Base-by-base conservation (phyloP, 2,888 invertebrate species). In the Cephus spinipes region DNA sequence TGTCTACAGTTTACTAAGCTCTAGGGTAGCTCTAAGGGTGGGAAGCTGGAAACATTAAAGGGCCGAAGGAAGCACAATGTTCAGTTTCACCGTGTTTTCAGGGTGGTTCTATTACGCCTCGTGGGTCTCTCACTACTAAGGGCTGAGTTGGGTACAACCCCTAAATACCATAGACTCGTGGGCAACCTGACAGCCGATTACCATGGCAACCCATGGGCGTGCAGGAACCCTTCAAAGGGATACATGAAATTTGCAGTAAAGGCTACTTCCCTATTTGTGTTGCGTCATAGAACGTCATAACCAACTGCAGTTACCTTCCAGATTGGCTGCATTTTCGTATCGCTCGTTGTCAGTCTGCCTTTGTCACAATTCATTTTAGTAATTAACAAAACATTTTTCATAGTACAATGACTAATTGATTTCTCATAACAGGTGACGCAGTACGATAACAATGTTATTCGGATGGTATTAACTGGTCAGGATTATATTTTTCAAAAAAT, bases 121-220 rank as follows among this genome's bases (percentile, higher is more conserved):
- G 23, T 55, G 55, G 15, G 9, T 2, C 55, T 55, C 23, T 55
- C 55, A 55, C 55, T 55, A 55, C 55, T 55, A 55, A 55, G 55
- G 55, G 23, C 23, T 55, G 23, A 55, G 55, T 55, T 55, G 55
- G 55, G 55, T 55, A 55, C 9, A 55, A 55, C 55, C 55, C 55
- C 55, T 55, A 55, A 15, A 23, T 55, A 55, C 55, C 15, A 23
- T 55, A 55, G 55, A 55, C 23, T 23, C 23, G 23, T 55, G 55
- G 2, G 55, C 9, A 55, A 55, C 23, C 55, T 55, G 55, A 55
- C 55, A 55, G 79, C 75, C 78, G 76, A 84, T 82, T 83, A 79
- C 80, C 83, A 83, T 83, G 81, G 83, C 81, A 84, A 85, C 82
- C 23, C 23, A 23, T 55, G 2, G 23, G 23, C 15, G 23, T 9